A percentile compares a stretch with the other conserved stretches of the same genome.
These are phyloP conservation scores for Stomatorhinus walkeri DNA, from an alignment of 2,797 vertebrate species.

Conservation along the genomic window DNA sequence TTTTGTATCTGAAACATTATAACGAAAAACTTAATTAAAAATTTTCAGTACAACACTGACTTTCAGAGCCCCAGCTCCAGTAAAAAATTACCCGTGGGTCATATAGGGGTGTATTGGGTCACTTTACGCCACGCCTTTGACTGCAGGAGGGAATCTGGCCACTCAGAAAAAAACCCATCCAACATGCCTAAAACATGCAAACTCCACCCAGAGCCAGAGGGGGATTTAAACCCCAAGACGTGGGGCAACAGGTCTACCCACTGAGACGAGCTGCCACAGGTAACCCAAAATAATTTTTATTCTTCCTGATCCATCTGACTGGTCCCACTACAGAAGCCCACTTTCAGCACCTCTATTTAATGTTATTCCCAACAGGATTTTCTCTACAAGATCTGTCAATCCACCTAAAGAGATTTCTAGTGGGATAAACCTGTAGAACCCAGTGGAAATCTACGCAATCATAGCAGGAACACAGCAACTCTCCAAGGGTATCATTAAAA, in stretches of 20 bases:
- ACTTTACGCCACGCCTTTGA: neutral
- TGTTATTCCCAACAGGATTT: neutral
- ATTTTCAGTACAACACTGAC: neutral
- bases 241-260: neutral
- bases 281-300: neutral
- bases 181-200: neutral
- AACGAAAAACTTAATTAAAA: neutral
- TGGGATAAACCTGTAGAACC: neutral
- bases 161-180: neutral
- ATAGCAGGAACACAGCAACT: neutral
- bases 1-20: neutral
- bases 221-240: neutral
- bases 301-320: neutral
- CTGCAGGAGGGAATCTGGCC: neutral
- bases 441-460: neutral
- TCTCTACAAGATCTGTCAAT: constrained; percentile 2
- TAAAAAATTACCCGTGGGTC: neutral
- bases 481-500: neutral
- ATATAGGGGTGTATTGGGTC: neutral
- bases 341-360: neutral
- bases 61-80: neutral
- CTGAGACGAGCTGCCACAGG: neutral
- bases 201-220: neutral
- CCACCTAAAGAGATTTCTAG: neutral
- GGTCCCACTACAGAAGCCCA: neutral